A percentile compares a stretch with the other conserved stretches of the same genome.
These are phyloP conservation scores for Rhinolophus sinicus DNA, from an alignment of 2,113 vertebrate genomes.

Conservation along the genomic window DNA sequence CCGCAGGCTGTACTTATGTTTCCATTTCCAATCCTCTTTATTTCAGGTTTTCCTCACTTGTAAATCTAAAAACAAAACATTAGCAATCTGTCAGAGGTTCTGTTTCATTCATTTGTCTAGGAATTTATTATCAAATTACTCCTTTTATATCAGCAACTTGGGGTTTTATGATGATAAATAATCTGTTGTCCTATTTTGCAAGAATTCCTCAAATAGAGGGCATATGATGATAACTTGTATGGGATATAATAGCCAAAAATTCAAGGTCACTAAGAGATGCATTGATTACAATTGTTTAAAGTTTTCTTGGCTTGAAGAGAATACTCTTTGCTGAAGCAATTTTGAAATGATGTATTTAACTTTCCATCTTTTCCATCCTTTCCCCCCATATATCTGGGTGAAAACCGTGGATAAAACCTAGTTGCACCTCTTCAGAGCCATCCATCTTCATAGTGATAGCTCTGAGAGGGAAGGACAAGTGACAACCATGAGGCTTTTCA, in stretches of 20 bases:
- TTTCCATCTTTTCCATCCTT: not conserved
- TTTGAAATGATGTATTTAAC: constrained; percentile 50
- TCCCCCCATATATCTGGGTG: not conserved
- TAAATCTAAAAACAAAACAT: constrained; percentile 56
- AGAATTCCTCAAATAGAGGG: not conserved
- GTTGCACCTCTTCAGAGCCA: not conserved
- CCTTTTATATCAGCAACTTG: constrained; percentile 37
- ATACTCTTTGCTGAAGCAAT: not conserved
- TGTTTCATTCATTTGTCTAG: constrained; percentile 49
- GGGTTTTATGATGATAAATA: constrained; percentile 48
- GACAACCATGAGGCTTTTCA: not conserved
- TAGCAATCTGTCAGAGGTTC: constrained; percentile 39
- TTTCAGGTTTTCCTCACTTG: constrained; percentile 50
- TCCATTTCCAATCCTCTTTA: constrained; percentile 9
- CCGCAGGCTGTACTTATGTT: not conserved
- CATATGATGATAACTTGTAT: not conserved
- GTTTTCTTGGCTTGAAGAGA: constrained; percentile 19
- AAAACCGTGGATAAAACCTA: not conserved
- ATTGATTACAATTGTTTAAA: not conserved
- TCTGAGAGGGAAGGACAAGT: not conserved
- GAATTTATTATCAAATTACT: constrained; percentile 30
- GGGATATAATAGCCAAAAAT: not conserved
- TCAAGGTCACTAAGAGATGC: not conserved
- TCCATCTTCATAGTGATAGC: not conserved
- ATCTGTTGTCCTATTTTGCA: constrained; percentile 1